A percentile compares a stretch with the other conserved stretches of the same genome.
Evolutionary conservation across 2,888 invertebrate species (phyloP).

Genomic region (Onthophagus sagittarius): DNA sequence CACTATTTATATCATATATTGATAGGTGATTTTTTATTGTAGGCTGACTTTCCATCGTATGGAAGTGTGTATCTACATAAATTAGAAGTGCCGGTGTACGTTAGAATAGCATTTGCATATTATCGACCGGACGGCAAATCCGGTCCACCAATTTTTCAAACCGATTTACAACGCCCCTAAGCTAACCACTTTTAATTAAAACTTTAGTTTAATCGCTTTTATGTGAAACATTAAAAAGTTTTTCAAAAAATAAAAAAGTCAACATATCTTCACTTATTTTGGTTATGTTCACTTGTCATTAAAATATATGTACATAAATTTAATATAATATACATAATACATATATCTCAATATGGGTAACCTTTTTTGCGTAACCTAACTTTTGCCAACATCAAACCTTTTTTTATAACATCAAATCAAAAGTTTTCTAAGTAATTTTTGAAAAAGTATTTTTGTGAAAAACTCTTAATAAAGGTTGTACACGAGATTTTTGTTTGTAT

Average conservation of each 20-base stretch:
- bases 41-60: background rate
- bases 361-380: too few relatives aligned
- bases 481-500: background rate
- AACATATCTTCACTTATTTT: too few relatives aligned
- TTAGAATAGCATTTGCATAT: constrained; percentile 10
- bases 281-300: too few relatives aligned
- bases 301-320: too few relatives aligned
- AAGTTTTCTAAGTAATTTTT: too few relatives aligned
- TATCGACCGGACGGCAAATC: background rate
- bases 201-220: background rate
- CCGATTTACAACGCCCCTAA: constrained; percentile 5
- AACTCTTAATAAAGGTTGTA: too few relatives aligned
- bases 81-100: background rate
- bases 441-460: too few relatives aligned
- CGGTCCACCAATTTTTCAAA: constrained; percentile 1
- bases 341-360: too few relatives aligned
- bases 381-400: too few relatives aligned
- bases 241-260: too few relatives aligned
- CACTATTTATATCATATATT: background rate
- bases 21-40: background rate
- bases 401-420: too few relatives aligned
- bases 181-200: background rate
- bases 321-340: too few relatives aligned
- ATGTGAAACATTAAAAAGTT: background rate
- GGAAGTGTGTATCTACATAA: background rate